Conservation (phyloP, 2,888 invertebrate species). For the Macaria liturata region DNA sequence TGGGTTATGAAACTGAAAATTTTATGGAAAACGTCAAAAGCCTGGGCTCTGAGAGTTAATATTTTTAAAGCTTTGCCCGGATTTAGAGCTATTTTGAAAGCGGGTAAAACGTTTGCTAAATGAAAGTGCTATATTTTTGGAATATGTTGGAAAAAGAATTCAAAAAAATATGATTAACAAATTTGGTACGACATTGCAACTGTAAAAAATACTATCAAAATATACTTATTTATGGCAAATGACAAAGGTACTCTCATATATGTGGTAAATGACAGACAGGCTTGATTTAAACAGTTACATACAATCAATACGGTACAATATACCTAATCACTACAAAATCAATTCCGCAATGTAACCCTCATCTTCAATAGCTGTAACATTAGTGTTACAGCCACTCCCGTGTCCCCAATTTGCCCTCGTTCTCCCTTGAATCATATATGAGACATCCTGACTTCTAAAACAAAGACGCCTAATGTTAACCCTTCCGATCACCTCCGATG, state of each 20-base stretch:
- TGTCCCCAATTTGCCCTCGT: conserved; percentile 39
- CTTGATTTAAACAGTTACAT: too few relatives aligned
- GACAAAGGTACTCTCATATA: too few relatives aligned
- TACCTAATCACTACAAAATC: not conserved
- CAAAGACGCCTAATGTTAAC: conserved; percentile 57
- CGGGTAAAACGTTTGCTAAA: too few relatives aligned
- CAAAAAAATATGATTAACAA: too few relatives aligned
- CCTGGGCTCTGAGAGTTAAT: not conserved
- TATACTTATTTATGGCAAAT: too few relatives aligned
- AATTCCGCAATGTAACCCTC: not conserved
- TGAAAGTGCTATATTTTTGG: too few relatives aligned
- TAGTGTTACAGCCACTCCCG: conserved; percentile 12
- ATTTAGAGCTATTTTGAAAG: not conserved
- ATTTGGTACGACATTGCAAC: too few relatives aligned
- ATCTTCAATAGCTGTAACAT: not conserved
- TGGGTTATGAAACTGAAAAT: conserved; percentile 22
- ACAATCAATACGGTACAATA: too few relatives aligned
- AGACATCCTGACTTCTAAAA: conserved; percentile 46
- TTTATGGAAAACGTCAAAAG: conserved; percentile 12
- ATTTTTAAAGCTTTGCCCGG: not conserved
- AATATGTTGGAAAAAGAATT: too few relatives aligned
- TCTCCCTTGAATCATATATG: conserved; percentile 58
- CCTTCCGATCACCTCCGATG: conserved; percentile 34
- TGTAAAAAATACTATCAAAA: too few relatives aligned
- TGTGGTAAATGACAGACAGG: too few relatives aligned